Conservation (phyloP, 2,797 vertebrate species). For the Buphagus erythrorhynchus region DNA sequence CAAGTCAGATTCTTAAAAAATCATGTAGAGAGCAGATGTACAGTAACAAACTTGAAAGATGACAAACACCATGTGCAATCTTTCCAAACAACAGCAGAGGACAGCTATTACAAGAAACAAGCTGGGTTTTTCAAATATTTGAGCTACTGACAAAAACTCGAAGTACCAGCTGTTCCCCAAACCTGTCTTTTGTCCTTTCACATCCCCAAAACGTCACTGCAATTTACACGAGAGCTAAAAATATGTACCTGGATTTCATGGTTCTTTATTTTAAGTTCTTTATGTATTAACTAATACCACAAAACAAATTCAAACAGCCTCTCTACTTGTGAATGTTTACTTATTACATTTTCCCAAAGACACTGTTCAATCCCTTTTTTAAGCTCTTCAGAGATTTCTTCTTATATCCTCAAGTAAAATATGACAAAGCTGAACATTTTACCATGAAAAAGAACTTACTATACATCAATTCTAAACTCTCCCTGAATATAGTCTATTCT, state of each 20-base stretch:
- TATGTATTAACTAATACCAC: not conserved
- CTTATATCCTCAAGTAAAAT: not conserved
- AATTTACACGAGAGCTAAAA: not conserved
- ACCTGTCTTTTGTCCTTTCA: not conserved
- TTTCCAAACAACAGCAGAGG: not conserved
- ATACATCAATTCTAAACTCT: not conserved
- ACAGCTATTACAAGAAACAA: not conserved
- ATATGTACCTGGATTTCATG: not conserved
- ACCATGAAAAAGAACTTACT: not conserved
- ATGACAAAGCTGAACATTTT: not conserved
- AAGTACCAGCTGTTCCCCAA: constrained; percentile 9
- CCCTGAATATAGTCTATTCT: not conserved
- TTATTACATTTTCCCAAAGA: not conserved
- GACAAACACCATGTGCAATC: not conserved
- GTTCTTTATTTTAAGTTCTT: not conserved
- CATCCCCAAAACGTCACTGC: not conserved
- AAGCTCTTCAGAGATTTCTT: not conserved
- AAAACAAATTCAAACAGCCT: not conserved
- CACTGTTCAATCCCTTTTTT: not conserved
- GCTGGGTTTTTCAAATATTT: not conserved
- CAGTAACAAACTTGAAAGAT: not conserved
- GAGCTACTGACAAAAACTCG: not conserved
- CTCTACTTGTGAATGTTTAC: not conserved
- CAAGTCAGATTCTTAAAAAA: not conserved
- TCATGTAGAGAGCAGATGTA: not conserved